Evolutionary conservation across 2,113 vertebrate species (phyloP), one percentile per base, ranked within the genome.

Genomic region (Ursus arctos): DNA sequence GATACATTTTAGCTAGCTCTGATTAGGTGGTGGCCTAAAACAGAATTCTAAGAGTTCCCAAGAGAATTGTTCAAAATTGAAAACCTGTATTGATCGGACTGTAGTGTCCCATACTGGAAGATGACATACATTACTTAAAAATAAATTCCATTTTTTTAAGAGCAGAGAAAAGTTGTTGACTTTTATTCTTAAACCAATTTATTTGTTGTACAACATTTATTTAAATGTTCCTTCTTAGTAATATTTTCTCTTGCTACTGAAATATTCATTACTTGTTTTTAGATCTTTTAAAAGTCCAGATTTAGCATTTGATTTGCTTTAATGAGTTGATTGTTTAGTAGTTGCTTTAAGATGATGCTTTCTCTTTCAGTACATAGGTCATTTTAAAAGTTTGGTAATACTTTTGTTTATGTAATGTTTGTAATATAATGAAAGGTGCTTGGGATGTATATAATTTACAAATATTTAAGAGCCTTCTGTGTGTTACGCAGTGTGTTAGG

Each of bases 351-450:
- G 74, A n/a, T 94, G 24, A 40, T 87, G 59, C 33, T 83, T 96
- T 92, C n/a, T 86, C 13, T 94, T 95, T 22, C 36, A 72, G 26
- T 72, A 77, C 6, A 86, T 43, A 69, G 36, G 19, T 88, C 77
- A 71, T 97, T 97, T 97, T 76, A 96, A 88, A 95, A 94, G 65
- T 63, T 77, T 83, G 40, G n/a, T 31, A 96, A 3, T 83, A 67
- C 31, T 79, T 87, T 57, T 57, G 18, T 95, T 95, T 94, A 65
- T 91, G 24, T 65, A 72, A 61, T 71, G 2, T 87, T 24, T 81
- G 65, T 86, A n/a, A 61, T 74, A 57, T 40, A 79, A 63, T 87
- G 72, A 80, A 87, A 82, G 33, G 51, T 65, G 19, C 28, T 49
- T 59, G 94, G 55, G 18, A 88, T 2, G 1, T 57, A 80, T 88